phyloP scores from a whole-genome alignment of 2,113 vertebrate species.

The Thryonomys swinderianus region DNA sequence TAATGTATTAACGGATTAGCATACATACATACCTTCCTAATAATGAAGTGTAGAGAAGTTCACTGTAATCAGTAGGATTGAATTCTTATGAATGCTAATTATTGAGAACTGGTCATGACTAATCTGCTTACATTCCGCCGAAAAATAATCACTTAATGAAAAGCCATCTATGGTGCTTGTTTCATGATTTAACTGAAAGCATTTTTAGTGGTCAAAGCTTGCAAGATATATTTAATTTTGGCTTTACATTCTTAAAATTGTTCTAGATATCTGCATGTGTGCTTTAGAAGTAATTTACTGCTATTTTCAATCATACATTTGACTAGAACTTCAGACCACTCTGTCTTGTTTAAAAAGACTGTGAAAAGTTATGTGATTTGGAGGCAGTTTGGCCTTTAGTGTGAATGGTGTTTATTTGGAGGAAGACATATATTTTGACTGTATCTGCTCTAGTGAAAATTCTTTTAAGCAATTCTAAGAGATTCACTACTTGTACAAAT shows the following conservation, averaged over 20 bases:
- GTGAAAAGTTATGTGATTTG: constrained; percentile 27
- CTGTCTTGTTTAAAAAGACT: constrained; percentile 24
- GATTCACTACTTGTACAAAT: neutral
- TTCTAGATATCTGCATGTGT: constrained; percentile 41
- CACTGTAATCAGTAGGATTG: constrained; percentile 34
- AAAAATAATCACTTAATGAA: constrained; percentile 37
- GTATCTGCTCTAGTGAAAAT: constrained; percentile 37
- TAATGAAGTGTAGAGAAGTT: constrained; percentile 13
- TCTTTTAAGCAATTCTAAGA: constrained; percentile 13
- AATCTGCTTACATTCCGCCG: constrained; percentile 39
- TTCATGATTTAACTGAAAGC: constrained; percentile 54
- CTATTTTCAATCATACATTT: constrained; percentile 45
- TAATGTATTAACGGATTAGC: neutral
- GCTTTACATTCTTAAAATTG: constrained; percentile 63
- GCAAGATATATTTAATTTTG: constrained; percentile 63
- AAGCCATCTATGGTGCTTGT: neutral
- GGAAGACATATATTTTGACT: constrained; percentile 51
- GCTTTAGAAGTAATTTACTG: constrained; percentile 51
- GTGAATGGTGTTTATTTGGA: constrained; percentile 36
- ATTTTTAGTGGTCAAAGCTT: constrained; percentile 61
- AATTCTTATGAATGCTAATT: constrained; percentile 29
- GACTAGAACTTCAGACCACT: constrained; percentile 29
- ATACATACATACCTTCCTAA: neutral
- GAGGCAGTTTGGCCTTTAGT: neutral
- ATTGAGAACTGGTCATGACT: constrained; percentile 28